Base-by-base conservation (phyloP, 2,888 invertebrate species). In the Cataglyphis cursor region DNA sequence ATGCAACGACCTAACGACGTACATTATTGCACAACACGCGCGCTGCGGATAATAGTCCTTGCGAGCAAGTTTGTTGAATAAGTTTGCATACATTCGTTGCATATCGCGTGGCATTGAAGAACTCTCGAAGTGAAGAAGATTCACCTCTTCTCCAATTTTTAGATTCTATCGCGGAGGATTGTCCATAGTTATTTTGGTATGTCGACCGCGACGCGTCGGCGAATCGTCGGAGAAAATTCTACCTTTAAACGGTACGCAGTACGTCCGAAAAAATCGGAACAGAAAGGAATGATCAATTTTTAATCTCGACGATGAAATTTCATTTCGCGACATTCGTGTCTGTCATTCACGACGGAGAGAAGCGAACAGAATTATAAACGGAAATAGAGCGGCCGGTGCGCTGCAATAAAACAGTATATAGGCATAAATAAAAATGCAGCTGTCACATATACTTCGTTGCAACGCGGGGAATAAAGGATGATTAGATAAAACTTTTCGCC, bases 101-200 rank as follows among this genome's bases (percentile, higher is more conserved):
- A n/a, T 57, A 51, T 48, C 48, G 48, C 57, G 15, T 74, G 41
- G 59, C 44, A 44, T 81, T 15, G 24, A 81, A 15, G 15, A 35
- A 44, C 44, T 51, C 31, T 18, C 51, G 31, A 78, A 61, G 35
- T 51, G 57, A 72, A 76, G 48, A 70, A 74, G 18, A 15, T n/a
- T 31, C 9, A 44, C 6, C 38, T 21, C 10, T 54, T 75, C 66
- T 64, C 48, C 59, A 86, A 86, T 81, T 88, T 86, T 88, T 86
- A 83, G 80, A 83, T n/a, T n/a, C n/a, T 18, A 15, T 15, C 61
- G 41, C 78, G 6, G 35, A 44, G 12, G 66, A 48, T 70, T 38
- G 59, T 31, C 24, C 9, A 38, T 35, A 28, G 66, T 66, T 88
- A 82, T 89, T 88, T 84, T 66, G 21, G 44, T 57, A 54, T 21